Evolutionary conservation across 2,888 invertebrate species (phyloP), one percentile per base, ranked within the genome.

Genomic region (Drosophila lacicola): DNA sequence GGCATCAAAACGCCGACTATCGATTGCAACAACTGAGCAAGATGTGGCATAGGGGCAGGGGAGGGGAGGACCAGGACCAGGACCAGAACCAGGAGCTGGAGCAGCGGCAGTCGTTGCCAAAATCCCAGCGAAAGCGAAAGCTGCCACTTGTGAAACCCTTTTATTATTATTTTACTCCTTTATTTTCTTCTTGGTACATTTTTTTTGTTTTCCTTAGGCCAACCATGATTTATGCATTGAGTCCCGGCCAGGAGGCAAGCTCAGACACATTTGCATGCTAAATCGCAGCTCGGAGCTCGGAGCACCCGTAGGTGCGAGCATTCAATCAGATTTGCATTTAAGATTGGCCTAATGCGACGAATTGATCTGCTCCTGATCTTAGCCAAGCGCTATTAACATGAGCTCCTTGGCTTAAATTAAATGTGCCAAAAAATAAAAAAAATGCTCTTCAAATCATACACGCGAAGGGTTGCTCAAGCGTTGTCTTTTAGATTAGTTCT

Each of bases 61-160:
- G 4, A 3, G 5, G 5, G 6, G 0, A 25, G 5, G 0, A 50
- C 2, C n/a, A 41, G 50, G 0, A n/a, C 39, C 25, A 25, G 5
- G 0, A 50, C 2, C n/a, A 41, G 50, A 0, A n/a, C 39, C 25
- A 0, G 50, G 2, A 4, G 25, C 11, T 5, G 11, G 0, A 21
- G 21, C 4, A 13, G 13, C 54, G 50, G 10, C 58, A 53, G n/a
- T 49, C 41, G 17, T 34, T 46, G 46, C 62, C 62, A 60, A 71
- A 80, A 77, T 77, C 75, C 63, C 64, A 64, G 62, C 55, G 73
- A 80, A 79, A 81, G 50, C 74, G 78, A 84, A 84, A 79, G 82
- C 85, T 87, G 82, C 82, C 82, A 82, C 84, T 83, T 82, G 79
- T 60, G 70, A 68, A 86, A 86, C 75, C 87, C 87, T 82, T 82